Percentiles rank a stretch among this genome's conserved stretches.
phyloP scores from a whole-genome alignment of 2,888 invertebrate species.

The Hydrotaea cyrtoneurina region DNA sequence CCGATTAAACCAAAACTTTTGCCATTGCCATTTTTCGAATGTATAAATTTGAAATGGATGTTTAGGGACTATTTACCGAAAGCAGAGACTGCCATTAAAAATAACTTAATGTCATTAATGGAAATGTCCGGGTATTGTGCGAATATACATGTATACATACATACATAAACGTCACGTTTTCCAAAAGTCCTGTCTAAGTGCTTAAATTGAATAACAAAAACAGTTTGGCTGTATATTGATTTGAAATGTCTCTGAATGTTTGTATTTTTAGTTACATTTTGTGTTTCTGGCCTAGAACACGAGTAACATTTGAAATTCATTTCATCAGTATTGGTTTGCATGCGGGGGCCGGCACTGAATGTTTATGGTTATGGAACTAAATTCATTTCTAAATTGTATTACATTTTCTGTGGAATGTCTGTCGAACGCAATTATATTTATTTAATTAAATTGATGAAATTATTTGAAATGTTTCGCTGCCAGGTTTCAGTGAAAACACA shows the following conservation, averaged over 20 bases:
- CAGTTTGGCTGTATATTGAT: background rate
- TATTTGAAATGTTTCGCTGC: too few relatives aligned
- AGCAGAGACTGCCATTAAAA: background rate
- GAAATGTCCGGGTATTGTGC: background rate
- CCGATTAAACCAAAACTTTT: background rate
- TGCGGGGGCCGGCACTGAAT: too few relatives aligned
- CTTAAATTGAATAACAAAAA: background rate
- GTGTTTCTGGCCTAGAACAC: background rate
- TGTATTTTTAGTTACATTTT: too few relatives aligned
- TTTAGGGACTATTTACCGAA: slow-evolving; percentile 13
- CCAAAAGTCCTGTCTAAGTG: background rate
- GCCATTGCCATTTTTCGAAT: background rate
- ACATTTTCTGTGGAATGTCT: too few relatives aligned
- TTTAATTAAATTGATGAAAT: too few relatives aligned
- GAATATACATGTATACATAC: background rate
- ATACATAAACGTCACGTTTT: slow-evolving; percentile 4
- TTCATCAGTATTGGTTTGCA: too few relatives aligned
- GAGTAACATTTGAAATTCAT: background rate
- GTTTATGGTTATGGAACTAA: background rate
- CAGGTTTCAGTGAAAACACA: too few relatives aligned
- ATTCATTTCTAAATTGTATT: too few relatives aligned
- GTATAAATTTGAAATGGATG: slow-evolving; percentile 8
- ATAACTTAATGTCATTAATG: slow-evolving; percentile 13
- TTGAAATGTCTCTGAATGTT: background rate
- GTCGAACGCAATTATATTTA: too few relatives aligned